Percentiles rank a stretch among this genome's conserved stretches.
These are phyloP conservation scores for Eclectus roratus DNA, from an alignment of 2,113 vertebrate species.

Conservation along the genomic window DNA sequence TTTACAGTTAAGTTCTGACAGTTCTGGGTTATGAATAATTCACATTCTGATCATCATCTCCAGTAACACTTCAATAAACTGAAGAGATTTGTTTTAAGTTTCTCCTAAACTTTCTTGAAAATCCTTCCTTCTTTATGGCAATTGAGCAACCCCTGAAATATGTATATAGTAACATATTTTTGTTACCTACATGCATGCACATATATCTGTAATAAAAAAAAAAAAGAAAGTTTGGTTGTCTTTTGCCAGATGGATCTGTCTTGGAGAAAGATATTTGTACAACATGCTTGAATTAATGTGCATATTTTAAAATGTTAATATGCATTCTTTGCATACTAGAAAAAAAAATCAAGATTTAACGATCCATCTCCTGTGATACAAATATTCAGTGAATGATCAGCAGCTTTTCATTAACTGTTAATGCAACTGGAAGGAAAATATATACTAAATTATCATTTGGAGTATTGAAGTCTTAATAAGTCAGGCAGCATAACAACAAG, in stretches of 20 bases:
- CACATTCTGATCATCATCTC: slow-evolving; percentile 16
- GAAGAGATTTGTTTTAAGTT: slow-evolving; percentile 10
- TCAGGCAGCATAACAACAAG: not conserved
- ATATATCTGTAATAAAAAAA: not conserved
- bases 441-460: not conserved
- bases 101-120: not conserved
- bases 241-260: not conserved
- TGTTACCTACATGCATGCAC: not conserved
- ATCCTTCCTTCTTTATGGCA: not conserved
- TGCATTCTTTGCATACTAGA: not conserved
- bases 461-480: not conserved
- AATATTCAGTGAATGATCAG: not conserved
- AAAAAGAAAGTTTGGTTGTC: not conserved
- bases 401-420: not conserved
- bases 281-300: not conserved
- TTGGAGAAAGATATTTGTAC: not conserved
- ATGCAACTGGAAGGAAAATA: not conserved
- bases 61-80: slow-evolving; percentile 28
- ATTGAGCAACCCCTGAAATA: not conserved
- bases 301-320: not conserved
- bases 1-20: slow-evolving; percentile 25
- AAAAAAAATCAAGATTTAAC: not conserved
- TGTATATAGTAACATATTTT: not conserved
- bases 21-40: slow-evolving; percentile 41
- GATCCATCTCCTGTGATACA: not conserved